These are phyloP conservation scores for Lottia gigantea DNA, from an alignment of 2,888 invertebrate genomes.

Conservation along the genomic window DNA sequence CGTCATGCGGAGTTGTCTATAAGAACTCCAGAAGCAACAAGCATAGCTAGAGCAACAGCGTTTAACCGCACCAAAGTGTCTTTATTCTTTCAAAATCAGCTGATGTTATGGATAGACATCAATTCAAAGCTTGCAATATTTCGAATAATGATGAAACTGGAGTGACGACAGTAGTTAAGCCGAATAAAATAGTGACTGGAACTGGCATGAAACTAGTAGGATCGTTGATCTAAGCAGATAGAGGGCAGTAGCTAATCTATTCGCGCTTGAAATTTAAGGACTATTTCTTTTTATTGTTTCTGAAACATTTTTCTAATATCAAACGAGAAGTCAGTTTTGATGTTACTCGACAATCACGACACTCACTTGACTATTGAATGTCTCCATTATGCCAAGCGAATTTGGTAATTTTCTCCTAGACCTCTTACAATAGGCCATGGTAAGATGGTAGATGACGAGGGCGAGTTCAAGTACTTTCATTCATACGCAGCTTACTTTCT, in stretches of 20 bases:
- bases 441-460: too few relatives aligned
- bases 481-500: too few relatives aligned
- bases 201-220: conserved; percentile 13
- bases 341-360: conserved; percentile 31
- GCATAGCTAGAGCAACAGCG: conserved; percentile 29
- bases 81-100: conserved; percentile 17
- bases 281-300: conserved; percentile 35
- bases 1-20: conserved; percentile 25
- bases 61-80: conserved; percentile 32
- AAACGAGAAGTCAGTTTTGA: too few relatives aligned
- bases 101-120: conserved; percentile 21
- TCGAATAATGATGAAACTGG: neutral
- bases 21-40: conserved; percentile 27
- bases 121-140: too few relatives aligned
- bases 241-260: neutral
- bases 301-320: too few relatives aligned
- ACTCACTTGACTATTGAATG: too few relatives aligned
- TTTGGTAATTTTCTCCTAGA: too few relatives aligned
- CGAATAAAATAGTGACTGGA: too few relatives aligned
- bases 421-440: too few relatives aligned
- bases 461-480: too few relatives aligned
- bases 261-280: neutral
- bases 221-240: conserved; percentile 17
- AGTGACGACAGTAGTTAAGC: conserved; percentile 16
- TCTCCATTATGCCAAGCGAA: too few relatives aligned